A percentile compares a stretch with the other conserved stretches of the same genome.
Conservation (phyloP, 2,888 invertebrate species). For the Steinernema hermaphroditum region DNA sequence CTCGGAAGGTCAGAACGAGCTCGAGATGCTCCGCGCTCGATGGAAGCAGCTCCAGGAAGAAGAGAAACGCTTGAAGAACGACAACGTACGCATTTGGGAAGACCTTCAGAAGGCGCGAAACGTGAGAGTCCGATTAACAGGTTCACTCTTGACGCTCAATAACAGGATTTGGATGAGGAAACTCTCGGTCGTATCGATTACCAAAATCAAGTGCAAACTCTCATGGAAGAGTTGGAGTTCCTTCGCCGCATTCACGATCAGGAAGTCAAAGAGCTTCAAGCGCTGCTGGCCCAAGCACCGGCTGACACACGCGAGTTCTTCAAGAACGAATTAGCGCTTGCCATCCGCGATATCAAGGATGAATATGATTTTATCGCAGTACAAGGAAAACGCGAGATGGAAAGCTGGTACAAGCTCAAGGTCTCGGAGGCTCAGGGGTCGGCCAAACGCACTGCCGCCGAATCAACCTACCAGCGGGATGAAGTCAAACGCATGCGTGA, state of each 20-base stretch:
- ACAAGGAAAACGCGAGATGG: constrained; percentile 69
- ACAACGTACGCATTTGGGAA: constrained; percentile 65
- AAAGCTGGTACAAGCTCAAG: constrained; percentile 71
- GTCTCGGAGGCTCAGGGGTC: constrained; percentile 66
- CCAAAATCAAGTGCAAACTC: constrained; percentile 67
- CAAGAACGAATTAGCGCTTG: constrained; percentile 71
- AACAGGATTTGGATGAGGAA: constrained; percentile 67
- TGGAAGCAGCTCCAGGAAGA: constrained; percentile 66
- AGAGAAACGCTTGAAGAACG: constrained; percentile 62
- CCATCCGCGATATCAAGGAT: constrained; percentile 69
- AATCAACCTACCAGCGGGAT: constrained; percentile 68
- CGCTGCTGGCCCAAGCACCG: constrained; percentile 65
- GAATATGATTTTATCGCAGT: constrained; percentile 69
- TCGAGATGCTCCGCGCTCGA: constrained; percentile 65
- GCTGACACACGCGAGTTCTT: constrained; percentile 68
- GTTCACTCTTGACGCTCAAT: too few relatives aligned
- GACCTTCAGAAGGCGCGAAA: constrained; percentile 65
- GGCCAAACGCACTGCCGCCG: constrained; percentile 66
- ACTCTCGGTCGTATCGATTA: constrained; percentile 67
- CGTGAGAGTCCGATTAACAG: constrained; percentile 38
- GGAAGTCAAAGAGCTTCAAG: constrained; percentile 67
- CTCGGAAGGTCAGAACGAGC: constrained; percentile 64
- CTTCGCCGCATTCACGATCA: constrained; percentile 66
- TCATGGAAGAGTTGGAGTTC: constrained; percentile 67
- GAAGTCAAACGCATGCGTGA: constrained; percentile 68